Base-by-base conservation (phyloP, 2,888 invertebrate species). In the Zele albiditarsus region DNA sequence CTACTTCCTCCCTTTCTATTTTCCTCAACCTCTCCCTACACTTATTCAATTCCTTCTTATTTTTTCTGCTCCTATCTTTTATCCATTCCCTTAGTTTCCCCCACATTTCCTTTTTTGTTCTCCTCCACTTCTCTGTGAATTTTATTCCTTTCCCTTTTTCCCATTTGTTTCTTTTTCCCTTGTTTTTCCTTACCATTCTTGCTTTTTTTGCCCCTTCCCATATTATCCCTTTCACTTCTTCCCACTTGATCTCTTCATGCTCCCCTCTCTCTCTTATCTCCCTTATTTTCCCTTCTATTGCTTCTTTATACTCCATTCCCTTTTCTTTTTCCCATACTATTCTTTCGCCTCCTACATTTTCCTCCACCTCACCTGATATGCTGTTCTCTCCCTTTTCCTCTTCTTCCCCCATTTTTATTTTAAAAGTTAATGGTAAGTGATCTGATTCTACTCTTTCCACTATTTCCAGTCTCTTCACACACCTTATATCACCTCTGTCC, bases 371-470 rank as follows among this genome's bases (percentile, higher is more conserved):
- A n/a, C n/a, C n/a, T n/a, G n/a, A n/a, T n/a, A n/a, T n/a, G n/a
- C n/a, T n/a, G n/a, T n/a, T 10, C 42, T n/a, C 3, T 10, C 2
- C 23, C 12, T 38, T 20, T 20, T 38, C 5, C 1, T 6, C 60
- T n/a, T 57, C 14, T 16, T 28, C 1, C 33, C 8, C 12, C 25
- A 25, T 8, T 23, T 1, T 58, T 10, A 58, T 38, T 27, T 58
- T n/a, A 14, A 20, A 31, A 1, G 12, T 1, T 20, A 78, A 27
- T 14, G 77, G 77, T 3, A 71, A 10, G 49, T 77, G 74, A 33
- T 77, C 79, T 1, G 77, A 78, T 14, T 74, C 77, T 2, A 65
- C 28, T n/a, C 75, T 5, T 6, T 33, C 46, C 1, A 76, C 33
- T 27, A 23, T 25, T 33, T n/a, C 57, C 20, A 4, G 4, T n/a